phyloP scores from a whole-genome alignment of 2,113 vertebrate species.

The Salvelinus fontinalis region DNA sequence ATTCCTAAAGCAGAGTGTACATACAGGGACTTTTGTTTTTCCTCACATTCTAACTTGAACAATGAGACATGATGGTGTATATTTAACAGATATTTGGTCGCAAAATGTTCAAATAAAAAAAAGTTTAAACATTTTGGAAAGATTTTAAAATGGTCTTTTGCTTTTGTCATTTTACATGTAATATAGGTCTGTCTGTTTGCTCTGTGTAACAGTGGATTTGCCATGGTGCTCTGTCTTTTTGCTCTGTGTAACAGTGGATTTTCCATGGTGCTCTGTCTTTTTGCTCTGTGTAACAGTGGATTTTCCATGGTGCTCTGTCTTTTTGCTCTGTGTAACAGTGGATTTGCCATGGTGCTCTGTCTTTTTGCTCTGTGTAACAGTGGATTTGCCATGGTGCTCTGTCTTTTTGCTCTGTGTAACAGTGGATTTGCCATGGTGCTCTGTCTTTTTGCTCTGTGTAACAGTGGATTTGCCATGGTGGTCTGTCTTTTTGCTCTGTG shows the following conservation, averaged over 20 bases:
- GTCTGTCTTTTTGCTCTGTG: slow-evolving; percentile 55
- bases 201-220: slow-evolving; percentile 70
- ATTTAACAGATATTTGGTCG: slow-evolving; percentile 87
- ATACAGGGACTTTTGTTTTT: slow-evolving; percentile 82
- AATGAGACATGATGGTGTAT: slow-evolving; percentile 71
- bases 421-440: slow-evolving; percentile 67
- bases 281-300: slow-evolving; percentile 69
- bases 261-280: slow-evolving; percentile 48
- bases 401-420: slow-evolving; percentile 64
- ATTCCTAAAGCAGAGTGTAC: slow-evolving; percentile 84
- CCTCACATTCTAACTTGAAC: slow-evolving; percentile 81
- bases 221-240: slow-evolving; percentile 50
- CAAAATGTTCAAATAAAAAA: slow-evolving; percentile 90
- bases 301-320: slow-evolving; percentile 53
- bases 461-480: slow-evolving; percentile 68
- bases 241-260: slow-evolving; percentile 70
- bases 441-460: slow-evolving; percentile 59
- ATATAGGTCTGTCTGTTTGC: slow-evolving; percentile 36
- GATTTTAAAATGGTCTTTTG: slow-evolving; percentile 43
- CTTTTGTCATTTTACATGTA: slow-evolving; percentile 37
- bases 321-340: slow-evolving; percentile 68
- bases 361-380: slow-evolving; percentile 66
- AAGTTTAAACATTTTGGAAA: slow-evolving; percentile 74
- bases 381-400: slow-evolving; percentile 64
- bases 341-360: slow-evolving; percentile 61